Conservation (phyloP, 2,797 vertebrate genomes). For the Pelobates cultripes region DNA sequence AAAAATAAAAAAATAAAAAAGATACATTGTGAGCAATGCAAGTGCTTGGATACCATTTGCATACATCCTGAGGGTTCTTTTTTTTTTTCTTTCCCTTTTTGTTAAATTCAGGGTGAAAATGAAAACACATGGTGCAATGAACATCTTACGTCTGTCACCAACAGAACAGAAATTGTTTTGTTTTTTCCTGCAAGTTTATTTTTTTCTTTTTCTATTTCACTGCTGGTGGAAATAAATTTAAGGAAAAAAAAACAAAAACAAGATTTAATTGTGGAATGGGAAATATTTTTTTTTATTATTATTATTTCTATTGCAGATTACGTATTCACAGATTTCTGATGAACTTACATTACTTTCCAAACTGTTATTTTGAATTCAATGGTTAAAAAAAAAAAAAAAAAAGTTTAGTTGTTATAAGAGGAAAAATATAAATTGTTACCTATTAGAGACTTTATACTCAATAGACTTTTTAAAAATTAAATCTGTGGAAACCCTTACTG, state of each 20-base stretch:
- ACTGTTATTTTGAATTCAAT: slow-evolving; percentile 17
- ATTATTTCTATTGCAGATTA: slow-evolving; percentile 16
- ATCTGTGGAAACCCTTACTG: slow-evolving; percentile 46
- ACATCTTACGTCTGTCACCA: slow-evolving; percentile 27
- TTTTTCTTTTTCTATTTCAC: slow-evolving; percentile 33
- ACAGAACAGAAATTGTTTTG: slow-evolving; percentile 7
- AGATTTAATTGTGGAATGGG: background rate
- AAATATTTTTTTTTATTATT: background rate
- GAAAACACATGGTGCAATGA: slow-evolving; percentile 34
- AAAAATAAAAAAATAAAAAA: slow-evolving; percentile 46
- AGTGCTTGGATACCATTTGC: slow-evolving; percentile 49
- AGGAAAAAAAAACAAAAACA: slow-evolving; percentile 11
- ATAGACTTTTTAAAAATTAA: slow-evolving; percentile 37
- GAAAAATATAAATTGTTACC: slow-evolving; percentile 32
- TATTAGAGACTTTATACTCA: slow-evolving; percentile 45
- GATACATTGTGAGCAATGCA: slow-evolving; percentile 28
- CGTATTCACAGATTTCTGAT: slow-evolving; percentile 39
- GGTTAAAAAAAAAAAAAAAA: background rate
- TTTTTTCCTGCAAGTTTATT: slow-evolving; percentile 37
- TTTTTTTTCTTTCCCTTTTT: slow-evolving; percentile 32
- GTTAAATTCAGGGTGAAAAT: slow-evolving; percentile 50
- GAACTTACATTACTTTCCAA: slow-evolving; percentile 32
- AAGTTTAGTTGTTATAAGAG: slow-evolving; percentile 31
- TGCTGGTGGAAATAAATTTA: slow-evolving; percentile 44
- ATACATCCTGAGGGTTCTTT: slow-evolving; percentile 21